These are phyloP conservation scores for Chloroceryle aenea DNA, from an alignment of 2,113 vertebrate genomes.

Conservation along the genomic window DNA sequence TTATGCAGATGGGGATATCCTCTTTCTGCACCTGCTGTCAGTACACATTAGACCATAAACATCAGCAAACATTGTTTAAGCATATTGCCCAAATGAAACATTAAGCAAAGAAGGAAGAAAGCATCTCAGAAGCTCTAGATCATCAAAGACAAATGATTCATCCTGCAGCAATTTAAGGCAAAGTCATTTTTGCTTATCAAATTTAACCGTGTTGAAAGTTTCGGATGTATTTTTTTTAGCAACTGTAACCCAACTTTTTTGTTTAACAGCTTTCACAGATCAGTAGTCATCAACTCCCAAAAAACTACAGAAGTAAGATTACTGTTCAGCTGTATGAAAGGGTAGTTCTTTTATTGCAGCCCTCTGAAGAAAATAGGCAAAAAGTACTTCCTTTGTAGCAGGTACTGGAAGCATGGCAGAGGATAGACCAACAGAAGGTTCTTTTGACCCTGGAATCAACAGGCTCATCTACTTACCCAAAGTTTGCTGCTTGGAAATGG, in stretches of 20 bases:
- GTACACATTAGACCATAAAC: conserved; percentile 74
- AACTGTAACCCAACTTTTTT: neutral
- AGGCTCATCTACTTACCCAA: neutral
- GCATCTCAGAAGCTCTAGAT: neutral
- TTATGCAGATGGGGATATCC: conserved; percentile 68
- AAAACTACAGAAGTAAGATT: neutral
- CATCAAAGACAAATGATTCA: conserved; percentile 47
- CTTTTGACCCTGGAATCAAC: neutral
- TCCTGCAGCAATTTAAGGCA: conserved; percentile 32
- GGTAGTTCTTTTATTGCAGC: neutral
- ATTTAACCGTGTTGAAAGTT: neutral
- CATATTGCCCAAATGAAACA: conserved; percentile 70
- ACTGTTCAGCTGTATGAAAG: neutral
- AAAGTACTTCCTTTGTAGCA: neutral
- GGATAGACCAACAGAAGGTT: neutral
- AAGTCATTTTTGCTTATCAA: conserved; percentile 1
- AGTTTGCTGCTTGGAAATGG: neutral
- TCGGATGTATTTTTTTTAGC: neutral
- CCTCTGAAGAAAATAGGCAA: neutral
- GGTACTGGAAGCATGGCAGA: neutral
- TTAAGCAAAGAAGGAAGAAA: conserved; percentile 43
- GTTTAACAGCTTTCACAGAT: neutral
- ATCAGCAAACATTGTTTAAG: conserved; percentile 78
- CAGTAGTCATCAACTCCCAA: neutral
- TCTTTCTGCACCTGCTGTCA: conserved; percentile 73